phyloP scores from a whole-genome alignment of 1,140 invertebrate species.

The Tetramorium alpestre region DNA sequence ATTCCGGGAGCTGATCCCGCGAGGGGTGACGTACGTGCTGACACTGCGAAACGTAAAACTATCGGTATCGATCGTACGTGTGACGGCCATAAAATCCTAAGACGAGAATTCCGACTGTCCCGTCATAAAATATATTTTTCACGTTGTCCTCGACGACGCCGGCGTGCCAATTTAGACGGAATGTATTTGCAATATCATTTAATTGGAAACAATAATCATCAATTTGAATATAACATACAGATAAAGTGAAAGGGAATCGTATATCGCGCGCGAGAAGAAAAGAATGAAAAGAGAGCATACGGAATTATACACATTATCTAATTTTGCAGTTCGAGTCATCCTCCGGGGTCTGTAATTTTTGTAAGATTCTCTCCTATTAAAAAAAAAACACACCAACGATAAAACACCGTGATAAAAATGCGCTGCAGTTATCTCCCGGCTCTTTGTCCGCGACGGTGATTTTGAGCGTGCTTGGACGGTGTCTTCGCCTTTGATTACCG shows the following conservation, averaged over 20 bases:
- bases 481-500: slow-evolving; percentile 36
- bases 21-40: slow-evolving; percentile 23
- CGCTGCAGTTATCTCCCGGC: background rate
- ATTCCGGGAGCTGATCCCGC: slow-evolving; percentile 26
- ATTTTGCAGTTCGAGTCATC: background rate
- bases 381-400: background rate
- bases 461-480: slow-evolving; percentile 6
- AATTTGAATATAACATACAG: background rate
- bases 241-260: background rate
- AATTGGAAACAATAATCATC: too few relatives aligned
- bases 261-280: background rate
- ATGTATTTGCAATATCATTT: background rate
- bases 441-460: background rate
- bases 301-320: background rate
- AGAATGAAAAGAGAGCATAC: background rate
- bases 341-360: background rate
- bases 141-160: background rate
- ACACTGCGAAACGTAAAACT: slow-evolving; percentile 19
- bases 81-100: too few relatives aligned
- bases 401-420: background rate
- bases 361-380: background rate
- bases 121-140: background rate
- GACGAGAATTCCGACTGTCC: background rate
- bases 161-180: background rate
- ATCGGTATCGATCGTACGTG: slow-evolving; percentile 24